Evolutionary conservation across 2,888 invertebrate species (phyloP).

Genomic region (Aphidoletes aphidimyza): DNA sequence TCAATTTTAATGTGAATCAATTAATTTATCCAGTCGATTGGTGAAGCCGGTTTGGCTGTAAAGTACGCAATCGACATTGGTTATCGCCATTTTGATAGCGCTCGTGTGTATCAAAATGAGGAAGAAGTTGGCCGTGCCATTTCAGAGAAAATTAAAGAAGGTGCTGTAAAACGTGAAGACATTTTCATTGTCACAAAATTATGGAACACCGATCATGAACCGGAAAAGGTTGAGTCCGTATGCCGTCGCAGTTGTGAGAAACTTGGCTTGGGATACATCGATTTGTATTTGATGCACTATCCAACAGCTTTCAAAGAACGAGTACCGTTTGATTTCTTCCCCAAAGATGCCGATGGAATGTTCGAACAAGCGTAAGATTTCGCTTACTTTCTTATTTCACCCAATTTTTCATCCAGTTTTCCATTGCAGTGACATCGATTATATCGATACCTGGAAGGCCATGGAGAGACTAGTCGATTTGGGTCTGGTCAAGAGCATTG

Average conservation of each 20-base stretch:
- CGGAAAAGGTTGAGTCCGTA: constrained; percentile 78
- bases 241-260: constrained; percentile 72
- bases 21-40: too few relatives aligned
- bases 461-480: constrained; percentile 75
- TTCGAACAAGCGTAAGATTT: too few relatives aligned
- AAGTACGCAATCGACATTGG: constrained; percentile 22
- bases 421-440: constrained; percentile 75
- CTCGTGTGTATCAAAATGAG: background rate
- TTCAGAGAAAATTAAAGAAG: background rate
- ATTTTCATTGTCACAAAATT: constrained; percentile 62
- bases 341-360: too few relatives aligned
- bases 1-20: too few relatives aligned
- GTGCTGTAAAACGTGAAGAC: constrained; percentile 4
- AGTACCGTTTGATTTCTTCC: too few relatives aligned
- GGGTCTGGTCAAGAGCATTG: constrained; percentile 75
- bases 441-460: constrained; percentile 74
- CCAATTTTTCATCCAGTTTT: too few relatives aligned
- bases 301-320: background rate
- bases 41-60: background rate
- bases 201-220: constrained; percentile 89
- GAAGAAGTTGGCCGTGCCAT: background rate
- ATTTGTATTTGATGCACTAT: constrained; percentile 65
- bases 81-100: constrained; percentile 63
- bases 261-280: constrained; percentile 60
- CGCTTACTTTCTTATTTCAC: too few relatives aligned